Base-by-base conservation (phyloP, 2,888 invertebrate species). In the Rhimphoctona megacephalus region DNA sequence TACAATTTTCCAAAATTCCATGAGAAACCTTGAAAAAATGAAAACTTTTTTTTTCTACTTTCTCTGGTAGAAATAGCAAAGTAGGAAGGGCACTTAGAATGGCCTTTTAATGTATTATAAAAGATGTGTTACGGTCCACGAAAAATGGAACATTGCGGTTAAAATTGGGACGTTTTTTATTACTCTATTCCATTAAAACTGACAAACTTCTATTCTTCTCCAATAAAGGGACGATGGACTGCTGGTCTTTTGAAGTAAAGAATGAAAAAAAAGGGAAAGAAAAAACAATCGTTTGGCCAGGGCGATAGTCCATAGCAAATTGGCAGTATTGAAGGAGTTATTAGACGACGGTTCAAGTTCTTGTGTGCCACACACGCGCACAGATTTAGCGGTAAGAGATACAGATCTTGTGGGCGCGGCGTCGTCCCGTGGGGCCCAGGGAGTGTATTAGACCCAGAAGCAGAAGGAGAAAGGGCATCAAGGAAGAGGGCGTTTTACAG, bases 321-420 rank as follows among this genome's bases (percentile, higher is more conserved):
- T 81, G 82, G 77, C 79, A 74, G 81, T 85, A 86, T 77, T 73
- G 82, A 84, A 86, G 80, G 70, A 88, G 84, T 87, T 85, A 89
- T 90, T 89, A 88, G 86, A 86, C 67, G 82, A 83, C 69, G 80
- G 52, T 81, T 81, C 8, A 33, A 76, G 76, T 57, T 46, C 57
- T 57, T 66, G 70, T 69, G 82, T n/a, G 46, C 69, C 78, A 70
- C 84, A 84, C 79, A 76, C 76, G 52, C 74, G 79, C 61, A 67
- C 69, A 70, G 74, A 81, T 81, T 70, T 84, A 78, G 74, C 86
- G 77, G 80, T 81, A 57, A 69, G 49, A 79, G 61, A 77, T 49
- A 81, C 46, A n/a, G 84, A 79, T 72, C 72, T 85, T 67, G 76
- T 79, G 83, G 78, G 83, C 78, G 80, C 77, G 78, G 77, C 85